Evolutionary conservation across 2,113 vertebrate genomes (phyloP).

Genomic region (Tichodroma muraria): DNA sequence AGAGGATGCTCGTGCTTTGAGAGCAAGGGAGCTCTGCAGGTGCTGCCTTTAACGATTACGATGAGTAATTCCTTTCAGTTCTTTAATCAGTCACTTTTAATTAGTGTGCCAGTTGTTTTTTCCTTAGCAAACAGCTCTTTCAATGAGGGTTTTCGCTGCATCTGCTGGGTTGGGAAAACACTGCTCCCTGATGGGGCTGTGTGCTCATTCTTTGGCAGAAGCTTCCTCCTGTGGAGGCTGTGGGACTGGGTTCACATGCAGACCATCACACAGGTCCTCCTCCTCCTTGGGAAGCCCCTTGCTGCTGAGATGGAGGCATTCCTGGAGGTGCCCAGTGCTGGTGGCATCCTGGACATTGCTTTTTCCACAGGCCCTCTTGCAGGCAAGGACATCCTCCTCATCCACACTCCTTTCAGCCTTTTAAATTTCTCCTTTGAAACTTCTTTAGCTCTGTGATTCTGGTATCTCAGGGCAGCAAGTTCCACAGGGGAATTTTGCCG

Average conservation of each 20-base stretch:
- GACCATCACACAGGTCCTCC: background rate
- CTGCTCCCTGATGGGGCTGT: background rate
- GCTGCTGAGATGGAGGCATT: background rate
- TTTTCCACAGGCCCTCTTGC: background rate
- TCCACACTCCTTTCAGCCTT: background rate
- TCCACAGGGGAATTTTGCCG: background rate
- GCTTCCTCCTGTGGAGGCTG: background rate
- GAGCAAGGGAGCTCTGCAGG: constrained; percentile 11
- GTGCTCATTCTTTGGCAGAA: background rate
- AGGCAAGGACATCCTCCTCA: background rate
- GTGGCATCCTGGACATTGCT: background rate
- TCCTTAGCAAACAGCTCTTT: constrained; percentile 24
- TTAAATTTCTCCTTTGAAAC: background rate
- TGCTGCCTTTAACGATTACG: background rate
- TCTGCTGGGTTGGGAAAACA: background rate
- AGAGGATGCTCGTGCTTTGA: background rate
- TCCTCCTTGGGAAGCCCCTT: background rate
- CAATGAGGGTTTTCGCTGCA: background rate
- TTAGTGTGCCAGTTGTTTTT: constrained; percentile 27
- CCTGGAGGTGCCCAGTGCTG: background rate
- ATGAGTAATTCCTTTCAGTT: constrained; percentile 41
- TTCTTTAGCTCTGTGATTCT: background rate
- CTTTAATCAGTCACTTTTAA: constrained; percentile 46
- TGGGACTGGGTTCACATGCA: background rate
- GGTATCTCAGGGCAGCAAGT: background rate